A percentile compares a stretch with the other conserved stretches of the same genome.
These are phyloP conservation scores for Tetraodon nigroviridis DNA, from an alignment of 2,113 vertebrate genomes.

Conservation along the genomic window DNA sequence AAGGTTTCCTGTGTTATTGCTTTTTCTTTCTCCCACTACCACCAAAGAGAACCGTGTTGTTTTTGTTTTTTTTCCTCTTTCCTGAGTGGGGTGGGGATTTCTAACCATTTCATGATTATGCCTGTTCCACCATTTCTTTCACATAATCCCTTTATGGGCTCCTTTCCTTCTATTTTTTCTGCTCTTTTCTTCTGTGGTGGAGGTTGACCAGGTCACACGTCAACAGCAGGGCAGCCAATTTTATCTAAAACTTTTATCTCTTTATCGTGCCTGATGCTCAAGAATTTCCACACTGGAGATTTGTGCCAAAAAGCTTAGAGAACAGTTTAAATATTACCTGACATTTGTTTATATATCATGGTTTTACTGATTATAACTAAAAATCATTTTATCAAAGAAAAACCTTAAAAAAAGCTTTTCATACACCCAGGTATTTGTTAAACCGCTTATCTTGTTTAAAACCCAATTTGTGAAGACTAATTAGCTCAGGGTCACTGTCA, in stretches of 20 bases:
- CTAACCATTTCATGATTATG: background rate
- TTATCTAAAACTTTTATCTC: constrained; percentile 2
- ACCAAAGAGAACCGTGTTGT: constrained; percentile 16
- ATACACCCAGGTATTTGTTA: constrained; percentile 9
- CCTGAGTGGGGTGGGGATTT: constrained; percentile 1
- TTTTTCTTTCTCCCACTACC: constrained; percentile 29
- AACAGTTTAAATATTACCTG: background rate
- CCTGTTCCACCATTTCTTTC: constrained; percentile 8
- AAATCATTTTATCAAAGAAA: background rate
- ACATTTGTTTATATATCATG: background rate
- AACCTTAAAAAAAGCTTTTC: constrained; percentile 9
- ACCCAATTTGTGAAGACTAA: constrained; percentile 24
- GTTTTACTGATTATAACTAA: background rate
- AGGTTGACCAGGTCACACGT: constrained; percentile 48
- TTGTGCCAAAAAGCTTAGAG: background rate
- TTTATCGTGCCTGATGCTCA: constrained; percentile 17
- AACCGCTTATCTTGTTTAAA: constrained; percentile 47
- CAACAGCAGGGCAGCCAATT: constrained; percentile 32
- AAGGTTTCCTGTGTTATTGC: constrained; percentile 52
- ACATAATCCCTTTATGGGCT: constrained; percentile 27
- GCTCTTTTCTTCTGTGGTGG: constrained; percentile 29
- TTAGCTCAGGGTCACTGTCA: constrained; percentile 12
- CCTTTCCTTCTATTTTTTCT: constrained; percentile 2
- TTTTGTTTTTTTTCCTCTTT: constrained; percentile 35
- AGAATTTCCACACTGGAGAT: background rate